Base-by-base conservation (phyloP, 2,888 invertebrate species). In the Bombylius major region DNA sequence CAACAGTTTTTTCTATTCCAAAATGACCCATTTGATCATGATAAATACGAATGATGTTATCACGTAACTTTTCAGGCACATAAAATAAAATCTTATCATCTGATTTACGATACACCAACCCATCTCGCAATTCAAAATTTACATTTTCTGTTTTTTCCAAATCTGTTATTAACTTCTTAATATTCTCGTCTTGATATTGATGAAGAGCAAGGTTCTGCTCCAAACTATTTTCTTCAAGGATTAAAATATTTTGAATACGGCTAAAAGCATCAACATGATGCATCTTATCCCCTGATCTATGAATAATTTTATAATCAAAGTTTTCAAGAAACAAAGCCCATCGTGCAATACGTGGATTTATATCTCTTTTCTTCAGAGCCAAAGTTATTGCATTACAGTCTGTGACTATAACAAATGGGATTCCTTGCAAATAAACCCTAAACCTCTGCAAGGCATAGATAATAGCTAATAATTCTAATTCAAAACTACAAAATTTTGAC, bases 401-500 rank as follows among this genome's bases (percentile, higher is more conserved):
- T 0, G 66, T 67, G 5, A 66, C 54, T 7, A 68, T 65, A 50
- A 60, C 65, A 51, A 68, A 67, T 36, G 61, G 55, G 11, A 66
- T 61, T 23, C 65, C 65, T 4, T 61, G 58, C 23, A 66, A 47
- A 53, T 66, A 66, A 50, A 66, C 51, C 1, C 62, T 56, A 54
- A 68, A 67, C 32, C 64, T 51, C n/a, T n/a, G n/a, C n/a, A 63
- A 42, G 4, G 66, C 61, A 55, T 62, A 61, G 55, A 64, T 59
- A 55, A 61, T 61, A 42, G 61, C 62, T 7, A 67, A 49, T 0
- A 63, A 60, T 49, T 70, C 68, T 9, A 70, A 49, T 52, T 70
- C 68, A 56, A 64, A 71, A 58, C 67, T 67, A 54, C 69, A 66
- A 46, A 66, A 67, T 39, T 61, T 65, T 0, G 63, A 57, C 58